Evolutionary conservation across 1,140 invertebrate genomes (phyloP), one percentile per base, ranked within the genome.

Genomic region (Nasonia giraulti): DNA sequence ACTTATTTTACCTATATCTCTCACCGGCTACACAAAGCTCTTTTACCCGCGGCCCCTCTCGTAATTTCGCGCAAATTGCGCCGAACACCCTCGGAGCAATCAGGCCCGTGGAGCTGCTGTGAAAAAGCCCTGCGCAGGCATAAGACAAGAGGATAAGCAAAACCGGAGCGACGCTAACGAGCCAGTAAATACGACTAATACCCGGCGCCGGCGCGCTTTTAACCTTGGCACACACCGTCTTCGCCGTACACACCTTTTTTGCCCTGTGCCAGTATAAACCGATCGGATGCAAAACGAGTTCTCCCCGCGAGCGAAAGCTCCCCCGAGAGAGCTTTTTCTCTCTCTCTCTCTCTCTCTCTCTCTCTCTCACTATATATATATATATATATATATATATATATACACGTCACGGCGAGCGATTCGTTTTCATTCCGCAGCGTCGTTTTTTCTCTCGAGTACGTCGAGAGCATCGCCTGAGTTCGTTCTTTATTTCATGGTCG

Each of bases 141-240:
- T 37, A 37, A 33, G 17, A 69, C n/a, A 27, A 12, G 66, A 7
- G 66, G 66, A 69, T 69, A 27, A 74, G 69, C 14, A 44, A 37
- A 66, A 68, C 68, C 68, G 27, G 79, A 23, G 33, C 31, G 79
- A 20, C 66, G 33, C 68, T 82, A 82, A 82, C 80, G 80, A 82
- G 80, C 68, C 80, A 23, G 71, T 74, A 74, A 82, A 82, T 82
- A 82, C 69, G 66, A 81, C 80, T 81, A 74, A 74, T 74, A 37
- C 73, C 33, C 14, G 79, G 14, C 68, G 33, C n/a, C 79, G 79
- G 8, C 20, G 77, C 40, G 44, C 47, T 6, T 37, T 37, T 37
- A 74, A 82, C 80, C 69, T 75, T 75, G 80, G 31, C n/a, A 31
- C 81, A 27, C 68, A 7, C 37, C 11, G 37, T 44, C 40, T 44